These are phyloP conservation scores for Chloebia gouldiae DNA, from an alignment of 2,113 vertebrate genomes.

Conservation along the genomic window DNA sequence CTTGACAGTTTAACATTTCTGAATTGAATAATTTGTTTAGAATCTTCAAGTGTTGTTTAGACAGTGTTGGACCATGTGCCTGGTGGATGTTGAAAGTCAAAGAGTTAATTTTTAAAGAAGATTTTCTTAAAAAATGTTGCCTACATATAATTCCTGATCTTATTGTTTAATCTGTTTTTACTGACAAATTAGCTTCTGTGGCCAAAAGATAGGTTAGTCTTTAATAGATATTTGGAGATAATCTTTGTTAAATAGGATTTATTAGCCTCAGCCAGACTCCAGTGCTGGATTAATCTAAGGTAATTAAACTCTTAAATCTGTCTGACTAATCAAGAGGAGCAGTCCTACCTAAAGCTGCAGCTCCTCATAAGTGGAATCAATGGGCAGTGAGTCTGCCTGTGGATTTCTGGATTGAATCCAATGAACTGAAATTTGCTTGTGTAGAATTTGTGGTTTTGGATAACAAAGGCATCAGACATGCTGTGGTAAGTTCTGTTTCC, in stretches of 20 bases:
- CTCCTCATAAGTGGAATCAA: not conserved
- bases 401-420: not conserved
- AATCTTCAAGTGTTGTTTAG: not conserved
- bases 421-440: not conserved
- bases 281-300: slow-evolving; percentile 25
- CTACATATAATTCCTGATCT: not conserved
- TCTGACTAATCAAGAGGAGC: slow-evolving; percentile 21
- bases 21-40: not conserved
- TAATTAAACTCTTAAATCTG: slow-evolving; percentile 46
- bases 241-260: slow-evolving; percentile 52
- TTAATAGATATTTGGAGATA: slow-evolving; percentile 19
- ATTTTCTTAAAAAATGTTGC: not conserved
- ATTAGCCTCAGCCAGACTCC: slow-evolving; percentile 23
- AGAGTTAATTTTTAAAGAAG: not conserved
- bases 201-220: slow-evolving; percentile 10
- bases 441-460: not conserved
- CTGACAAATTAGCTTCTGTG: not conserved
- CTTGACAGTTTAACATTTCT: not conserved
- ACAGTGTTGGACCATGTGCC: not conserved
- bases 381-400: not conserved
- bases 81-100: not conserved
- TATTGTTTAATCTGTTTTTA: slow-evolving; percentile 42
- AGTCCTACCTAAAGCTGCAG: not conserved
- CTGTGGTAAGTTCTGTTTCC: not conserved
- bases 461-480: not conserved